Evolutionary conservation across 2,113 vertebrate species (phyloP).

Genomic region (Pituophis catenifer): DNA sequence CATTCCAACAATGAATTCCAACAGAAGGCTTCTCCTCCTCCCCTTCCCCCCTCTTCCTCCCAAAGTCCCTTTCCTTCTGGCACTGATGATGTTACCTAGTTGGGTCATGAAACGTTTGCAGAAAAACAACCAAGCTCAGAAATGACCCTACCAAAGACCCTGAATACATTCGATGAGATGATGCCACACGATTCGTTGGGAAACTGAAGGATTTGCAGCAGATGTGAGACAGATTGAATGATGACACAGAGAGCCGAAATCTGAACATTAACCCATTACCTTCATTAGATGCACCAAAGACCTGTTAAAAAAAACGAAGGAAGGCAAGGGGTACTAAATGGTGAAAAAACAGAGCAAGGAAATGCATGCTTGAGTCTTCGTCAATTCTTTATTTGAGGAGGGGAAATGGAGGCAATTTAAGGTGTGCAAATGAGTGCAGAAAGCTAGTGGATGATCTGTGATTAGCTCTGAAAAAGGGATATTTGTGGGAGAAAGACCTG

Average conservation of each 20-base stretch:
- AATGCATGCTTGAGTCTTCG: not conserved
- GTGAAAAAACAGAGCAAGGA: not conserved
- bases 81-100: not conserved
- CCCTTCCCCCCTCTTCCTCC: no score
- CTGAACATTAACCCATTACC: not conserved
- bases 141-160: no score
- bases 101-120: not conserved
- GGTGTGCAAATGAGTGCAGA: not conserved
- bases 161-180: not conserved
- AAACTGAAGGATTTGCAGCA: not conserved
- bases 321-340: not conserved
- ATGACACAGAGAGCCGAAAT: not conserved
- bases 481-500: not conserved
- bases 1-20: no score
- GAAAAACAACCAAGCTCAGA: not conserved
- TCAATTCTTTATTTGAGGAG: not conserved
- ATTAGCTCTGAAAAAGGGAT: not conserved
- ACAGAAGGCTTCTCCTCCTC: no score
- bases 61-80: not conserved
- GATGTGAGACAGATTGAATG: not conserved
- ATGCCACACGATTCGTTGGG: not conserved
- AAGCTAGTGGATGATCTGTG: not conserved
- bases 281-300: not conserved
- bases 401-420: not conserved
- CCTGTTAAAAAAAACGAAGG: not conserved